Base-by-base conservation (phyloP, 2,888 invertebrate species). In the Diarsia mendica region DNA sequence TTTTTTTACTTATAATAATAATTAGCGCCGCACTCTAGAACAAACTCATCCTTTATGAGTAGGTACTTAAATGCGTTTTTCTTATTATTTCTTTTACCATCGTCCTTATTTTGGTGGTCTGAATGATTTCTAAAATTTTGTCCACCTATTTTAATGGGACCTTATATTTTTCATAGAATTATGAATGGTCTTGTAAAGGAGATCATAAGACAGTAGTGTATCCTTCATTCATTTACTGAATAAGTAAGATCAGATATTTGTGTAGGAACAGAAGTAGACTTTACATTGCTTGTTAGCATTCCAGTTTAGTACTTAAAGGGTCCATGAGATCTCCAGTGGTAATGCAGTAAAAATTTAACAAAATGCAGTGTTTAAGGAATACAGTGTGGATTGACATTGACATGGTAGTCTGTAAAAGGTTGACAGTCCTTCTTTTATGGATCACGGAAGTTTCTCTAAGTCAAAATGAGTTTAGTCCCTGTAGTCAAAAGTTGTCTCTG, bases 401-500 rank as follows among this genome's bases (percentile, higher is more conserved):
- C 4, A 33, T 18, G 13, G 2, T 15, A 5, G 18, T 46, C 23
- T 4, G 23, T 39, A 18, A n/a, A 51, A 44, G 23, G 9, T 11
- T 18, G 33, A 28, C 8, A 0, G 6, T 39, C 39, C 8, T 39
- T 39, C 8, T 6, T 39, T 39, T 39, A 39, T 39, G 39, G 39
- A 39, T 8, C 39, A 39, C 8, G 8, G 39, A 6, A 39, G 39
- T 39, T 39, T 28, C 6, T 15, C 2, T 8, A 58, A 28, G 8
- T 63, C 3, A 28, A 53, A 15, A 23, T 4, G 33, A 49, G 39
- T 67, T 69, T 78, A 55, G 63, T 78, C 33, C 64, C 58, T 64
- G 0, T 20, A 18, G 9, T 10, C 58, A 64, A 55, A 28, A 55
- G 20, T 46, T 44, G 53, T 46, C 48, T 63, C 28, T 78, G 67